Conservation (phyloP, 1,140 invertebrate genomes). For the Brachionus manjavacas region DNA sequence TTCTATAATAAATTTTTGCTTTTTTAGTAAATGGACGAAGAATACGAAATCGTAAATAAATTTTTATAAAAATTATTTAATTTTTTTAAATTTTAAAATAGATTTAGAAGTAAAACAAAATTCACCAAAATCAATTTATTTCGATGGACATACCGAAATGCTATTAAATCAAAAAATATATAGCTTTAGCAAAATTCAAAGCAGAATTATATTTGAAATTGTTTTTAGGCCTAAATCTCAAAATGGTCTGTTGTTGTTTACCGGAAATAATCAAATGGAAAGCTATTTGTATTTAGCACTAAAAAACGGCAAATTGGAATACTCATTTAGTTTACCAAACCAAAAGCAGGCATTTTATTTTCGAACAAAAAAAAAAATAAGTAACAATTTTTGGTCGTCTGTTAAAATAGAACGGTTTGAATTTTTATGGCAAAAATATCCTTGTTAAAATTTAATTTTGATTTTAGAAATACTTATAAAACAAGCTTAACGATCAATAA, state of each 20-base stretch:
- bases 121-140: neutral
- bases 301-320: neutral
- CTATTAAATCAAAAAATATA: neutral
- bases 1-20: neutral
- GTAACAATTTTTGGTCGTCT: neutral
- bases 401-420: neutral
- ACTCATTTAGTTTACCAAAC: constrained; percentile 15
- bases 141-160: constrained; percentile 8
- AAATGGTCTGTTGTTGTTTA: constrained; percentile 2
- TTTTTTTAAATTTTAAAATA: neutral
- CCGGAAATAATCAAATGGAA: neutral
- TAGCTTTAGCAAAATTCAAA: neutral
- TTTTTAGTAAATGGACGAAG: neutral
- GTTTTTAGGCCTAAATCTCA: neutral
- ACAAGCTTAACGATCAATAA: neutral
- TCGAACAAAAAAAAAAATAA: neutral
- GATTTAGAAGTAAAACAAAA: neutral
- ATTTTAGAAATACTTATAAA: neutral
- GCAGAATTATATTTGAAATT: neutral
- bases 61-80: neutral
- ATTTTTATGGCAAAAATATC: neutral
- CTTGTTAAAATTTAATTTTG: neutral
- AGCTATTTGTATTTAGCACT: neutral
- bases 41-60: neutral
- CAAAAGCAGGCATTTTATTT: constrained; percentile 9